phyloP scores from a whole-genome alignment of 2,797 vertebrate species.

The Spinibarbus caldwelli region DNA sequence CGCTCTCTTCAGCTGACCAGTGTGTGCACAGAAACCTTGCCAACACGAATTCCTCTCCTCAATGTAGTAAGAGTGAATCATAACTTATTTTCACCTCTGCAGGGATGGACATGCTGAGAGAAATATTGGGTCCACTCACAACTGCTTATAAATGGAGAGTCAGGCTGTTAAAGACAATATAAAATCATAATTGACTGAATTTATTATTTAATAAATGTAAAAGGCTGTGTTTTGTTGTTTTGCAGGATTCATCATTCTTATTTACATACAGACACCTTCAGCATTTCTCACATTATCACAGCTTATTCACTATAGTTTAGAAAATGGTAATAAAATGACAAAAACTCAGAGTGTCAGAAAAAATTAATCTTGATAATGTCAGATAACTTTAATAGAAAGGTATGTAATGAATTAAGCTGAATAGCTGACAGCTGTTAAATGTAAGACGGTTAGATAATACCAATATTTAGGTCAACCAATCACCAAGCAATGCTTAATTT shows the following conservation, averaged over 20 bases:
- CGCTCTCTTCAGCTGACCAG: background rate
- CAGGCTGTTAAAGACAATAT: background rate
- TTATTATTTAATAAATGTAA: background rate
- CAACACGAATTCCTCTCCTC: background rate
- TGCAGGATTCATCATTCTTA: background rate
- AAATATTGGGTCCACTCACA: background rate
- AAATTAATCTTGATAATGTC: too few relatives aligned
- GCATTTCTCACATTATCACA: too few relatives aligned
- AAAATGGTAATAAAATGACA: background rate
- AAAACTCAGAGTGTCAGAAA: background rate
- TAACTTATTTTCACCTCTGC: constrained; percentile 15
- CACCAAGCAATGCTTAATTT: too few relatives aligned
- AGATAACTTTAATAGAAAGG: too few relatives aligned
- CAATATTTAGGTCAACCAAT: background rate
- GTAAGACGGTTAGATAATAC: background rate
- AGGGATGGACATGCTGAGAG: background rate
- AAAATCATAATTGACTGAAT: background rate
- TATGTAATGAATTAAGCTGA: background rate
- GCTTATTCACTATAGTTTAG: too few relatives aligned
- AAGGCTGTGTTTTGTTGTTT: background rate
- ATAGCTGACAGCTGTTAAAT: background rate
- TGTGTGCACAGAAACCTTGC: constrained; percentile 2
- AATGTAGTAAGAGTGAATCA: background rate
- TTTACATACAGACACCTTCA: too few relatives aligned
- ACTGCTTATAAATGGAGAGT: background rate